Evolutionary conservation across 2,888 invertebrate genomes (phyloP).

Genomic region (Apotomis capreana): DNA sequence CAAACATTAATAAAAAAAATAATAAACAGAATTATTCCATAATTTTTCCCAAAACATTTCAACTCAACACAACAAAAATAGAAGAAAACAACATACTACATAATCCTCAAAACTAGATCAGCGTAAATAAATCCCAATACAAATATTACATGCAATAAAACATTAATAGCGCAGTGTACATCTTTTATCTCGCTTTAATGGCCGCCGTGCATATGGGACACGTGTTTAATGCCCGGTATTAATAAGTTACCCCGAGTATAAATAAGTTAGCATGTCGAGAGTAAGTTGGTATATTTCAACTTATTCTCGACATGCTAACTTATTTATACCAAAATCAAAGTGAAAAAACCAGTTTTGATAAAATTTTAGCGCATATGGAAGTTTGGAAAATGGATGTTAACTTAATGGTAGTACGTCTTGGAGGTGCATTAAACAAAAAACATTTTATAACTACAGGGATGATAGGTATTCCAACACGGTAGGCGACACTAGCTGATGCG

Average conservation of each 20-base stretch:
- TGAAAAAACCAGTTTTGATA: not conserved
- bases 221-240: slow-evolving; percentile 33
- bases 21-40: no score
- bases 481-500: no score
- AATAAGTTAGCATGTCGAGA: slow-evolving; percentile 19
- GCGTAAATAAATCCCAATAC: slow-evolving; percentile 70
- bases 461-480: no score
- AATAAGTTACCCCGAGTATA: slow-evolving; percentile 11
- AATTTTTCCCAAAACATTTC: not conserved
- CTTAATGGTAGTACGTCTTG: no score
- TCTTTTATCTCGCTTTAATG: slow-evolving; percentile 69
- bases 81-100: not conserved
- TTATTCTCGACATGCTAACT: slow-evolving; percentile 12
- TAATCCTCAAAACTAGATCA: slow-evolving; percentile 4
- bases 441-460: no score
- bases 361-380: not conserved
- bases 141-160: slow-evolving; percentile 76
- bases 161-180: slow-evolving; percentile 56
- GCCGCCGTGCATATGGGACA: slow-evolving; percentile 47
- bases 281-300: slow-evolving; percentile 14
- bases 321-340: not conserved
- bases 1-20: no score
- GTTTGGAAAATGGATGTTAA: no score
- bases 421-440: no score
- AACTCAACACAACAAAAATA: not conserved